A percentile compares a stretch with the other conserved stretches of the same genome.
phyloP scores from a whole-genome alignment of 2,797 vertebrate species.

The Muscicapa striata region DNA sequence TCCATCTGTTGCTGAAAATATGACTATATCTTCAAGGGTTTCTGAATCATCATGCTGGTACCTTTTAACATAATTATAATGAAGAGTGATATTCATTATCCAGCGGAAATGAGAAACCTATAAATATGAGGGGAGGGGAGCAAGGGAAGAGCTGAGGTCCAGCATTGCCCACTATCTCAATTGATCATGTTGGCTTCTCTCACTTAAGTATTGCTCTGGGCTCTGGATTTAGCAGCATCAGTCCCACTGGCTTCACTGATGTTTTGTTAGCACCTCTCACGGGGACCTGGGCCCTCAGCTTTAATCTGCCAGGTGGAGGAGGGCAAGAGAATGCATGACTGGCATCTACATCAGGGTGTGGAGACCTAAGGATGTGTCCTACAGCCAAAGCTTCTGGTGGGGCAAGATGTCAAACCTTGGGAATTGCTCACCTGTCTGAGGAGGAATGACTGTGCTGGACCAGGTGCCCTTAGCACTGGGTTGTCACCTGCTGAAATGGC shows the following conservation, averaged over 20 bases:
- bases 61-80: slow-evolving; percentile 79
- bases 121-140: slow-evolving; percentile 53
- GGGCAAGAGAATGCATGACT: background rate
- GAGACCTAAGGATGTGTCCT: background rate
- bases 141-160: slow-evolving; percentile 26
- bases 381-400: background rate
- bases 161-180: slow-evolving; percentile 20
- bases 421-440: background rate
- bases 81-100: slow-evolving; percentile 67
- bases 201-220: background rate
- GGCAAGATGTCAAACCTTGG: background rate
- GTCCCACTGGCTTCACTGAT: background rate
- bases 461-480: background rate
- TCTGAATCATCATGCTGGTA: slow-evolving; percentile 91
- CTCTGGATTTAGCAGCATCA: background rate
- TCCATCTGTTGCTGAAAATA: slow-evolving; percentile 86
- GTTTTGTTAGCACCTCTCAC: background rate
- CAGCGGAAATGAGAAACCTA: slow-evolving; percentile 68
- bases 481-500: background rate
- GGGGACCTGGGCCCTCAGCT: background rate
- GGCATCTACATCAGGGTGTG: background rate
- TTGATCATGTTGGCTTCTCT: slow-evolving; percentile 12
- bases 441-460: background rate
- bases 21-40: slow-evolving; percentile 81
- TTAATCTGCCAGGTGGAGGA: background rate